A percentile compares a stretch with the other conserved stretches of the same genome.
Evolutionary conservation across 2,797 vertebrate genomes (phyloP).

Genomic region (Cryptoblepharus egeriae): DNA sequence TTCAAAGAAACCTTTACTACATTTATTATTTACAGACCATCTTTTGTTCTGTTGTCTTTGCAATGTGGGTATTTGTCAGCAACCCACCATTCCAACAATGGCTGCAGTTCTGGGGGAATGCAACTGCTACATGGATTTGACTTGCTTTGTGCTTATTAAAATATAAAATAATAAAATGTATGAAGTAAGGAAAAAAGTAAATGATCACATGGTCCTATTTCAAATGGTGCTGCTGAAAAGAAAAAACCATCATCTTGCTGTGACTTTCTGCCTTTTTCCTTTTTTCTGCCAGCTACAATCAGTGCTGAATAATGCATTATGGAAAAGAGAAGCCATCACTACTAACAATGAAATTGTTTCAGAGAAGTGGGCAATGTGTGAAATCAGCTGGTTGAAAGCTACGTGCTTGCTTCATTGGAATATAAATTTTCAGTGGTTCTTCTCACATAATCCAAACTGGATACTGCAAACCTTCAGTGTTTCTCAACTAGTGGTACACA

Average conservation of each 20-base stretch:
- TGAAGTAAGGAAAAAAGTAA: conserved; percentile 15
- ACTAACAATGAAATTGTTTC: accelerated
- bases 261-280: neutral
- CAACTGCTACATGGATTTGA: neutral
- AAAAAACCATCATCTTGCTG: conserved; percentile 1
- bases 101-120: conserved; percentile 3
- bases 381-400: neutral
- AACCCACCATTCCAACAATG: conserved; percentile 33
- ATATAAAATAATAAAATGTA: no score
- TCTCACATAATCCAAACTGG: neutral
- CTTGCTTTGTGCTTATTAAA: neutral
- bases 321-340: neutral
- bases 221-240: neutral
- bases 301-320: neutral
- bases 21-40: neutral
- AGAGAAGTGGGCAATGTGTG: neutral
- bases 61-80: neutral
- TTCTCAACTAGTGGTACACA: no score
- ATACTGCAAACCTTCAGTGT: conserved; percentile 26
- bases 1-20: neutral
- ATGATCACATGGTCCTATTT: conserved; percentile 1
- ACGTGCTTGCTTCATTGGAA: neutral
- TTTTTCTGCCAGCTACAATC: neutral
- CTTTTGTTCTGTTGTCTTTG: conserved; percentile 20
- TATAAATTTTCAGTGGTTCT: neutral